A percentile compares a stretch with the other conserved stretches of the same genome.
These are phyloP conservation scores for Ylistrum balloti DNA, from an alignment of 1,140 invertebrate genomes.

Conservation along the genomic window DNA sequence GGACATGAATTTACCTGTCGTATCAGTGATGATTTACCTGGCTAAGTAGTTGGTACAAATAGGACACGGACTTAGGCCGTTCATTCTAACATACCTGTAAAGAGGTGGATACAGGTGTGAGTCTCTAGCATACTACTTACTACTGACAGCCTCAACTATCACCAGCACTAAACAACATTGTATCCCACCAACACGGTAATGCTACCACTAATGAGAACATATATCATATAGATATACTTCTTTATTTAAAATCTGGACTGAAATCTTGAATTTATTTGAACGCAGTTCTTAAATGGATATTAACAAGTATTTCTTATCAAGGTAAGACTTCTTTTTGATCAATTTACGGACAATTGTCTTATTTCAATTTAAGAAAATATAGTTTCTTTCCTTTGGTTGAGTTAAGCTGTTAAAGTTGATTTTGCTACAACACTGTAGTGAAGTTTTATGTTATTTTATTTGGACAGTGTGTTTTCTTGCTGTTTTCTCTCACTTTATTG, in stretches of 20 bases:
- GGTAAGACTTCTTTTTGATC: neutral
- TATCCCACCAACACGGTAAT: neutral
- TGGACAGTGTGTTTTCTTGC: too few relatives aligned
- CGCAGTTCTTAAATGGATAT: neutral
- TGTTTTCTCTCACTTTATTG: too few relatives aligned
- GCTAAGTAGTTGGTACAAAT: neutral
- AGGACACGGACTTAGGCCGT: neutral
- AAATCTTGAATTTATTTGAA: conserved; percentile 36
- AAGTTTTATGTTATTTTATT: too few relatives aligned
- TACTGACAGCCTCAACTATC: neutral
- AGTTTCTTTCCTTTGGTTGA: too few relatives aligned
- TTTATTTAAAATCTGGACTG: neutral
- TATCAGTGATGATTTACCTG: neutral
- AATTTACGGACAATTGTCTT: neutral
- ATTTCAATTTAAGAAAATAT: too few relatives aligned
- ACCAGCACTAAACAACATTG: neutral
- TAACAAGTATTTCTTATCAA: neutral
- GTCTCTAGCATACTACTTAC: neutral
- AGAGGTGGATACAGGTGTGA: conserved; percentile 10
- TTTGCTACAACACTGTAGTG: too few relatives aligned
- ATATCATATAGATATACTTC: neutral
- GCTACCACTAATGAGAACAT: neutral
- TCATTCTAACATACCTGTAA: neutral
- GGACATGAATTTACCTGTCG: conserved; percentile 7
- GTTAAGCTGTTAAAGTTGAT: too few relatives aligned